Base-by-base conservation (phyloP, 2,113 vertebrate species). In the Amblyopsis rosae region DNA sequence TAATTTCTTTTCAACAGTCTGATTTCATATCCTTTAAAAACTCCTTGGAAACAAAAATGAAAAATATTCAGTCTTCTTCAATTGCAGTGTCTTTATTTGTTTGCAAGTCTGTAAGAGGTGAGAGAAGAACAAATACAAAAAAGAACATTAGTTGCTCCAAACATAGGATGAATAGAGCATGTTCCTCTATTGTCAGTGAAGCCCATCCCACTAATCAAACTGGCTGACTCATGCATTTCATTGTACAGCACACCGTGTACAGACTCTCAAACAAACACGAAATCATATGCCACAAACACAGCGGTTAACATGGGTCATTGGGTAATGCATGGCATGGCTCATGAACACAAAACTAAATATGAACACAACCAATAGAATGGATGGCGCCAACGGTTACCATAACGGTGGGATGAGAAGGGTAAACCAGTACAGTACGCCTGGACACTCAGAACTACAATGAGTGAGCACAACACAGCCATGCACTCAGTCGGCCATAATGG, bases 391-490 rank as follows among this genome's bases (percentile, higher is more conserved):
- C 10, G 70, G 66, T 26, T 59, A 80, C 59, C 79, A 75, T 60
- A 13, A 59, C n/a, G 73, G 76, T 53, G 73, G 72, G 70, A 67
- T 79, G 73, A 78, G 75, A 66, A 46, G 73, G 71, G 68, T 64
- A 76, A 84, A 79, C 75, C 47, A 3, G 58, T 64, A 67, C 67
- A 50, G 49, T 65, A 64, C 73, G 65, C 8, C 59, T 74, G 53
- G 72, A 73, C 66, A 78, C 67, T 62, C 10, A 1, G 58, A 16
- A 70, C 76, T 69, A 72, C 73, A 65, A 84, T 81, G 86, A 79
- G 77, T 65, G 74, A 85, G 73, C 69, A 81, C 62, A 78, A 89
- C 79, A 85, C 76, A 81, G 78, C 76, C 91, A 92, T 92, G 92
- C 88, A 91, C 13, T 60, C 79, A 56, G 50, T 72, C 75, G 82